Conservation (phyloP, 2,888 invertebrate species). For the Notodonta ziczac region DNA sequence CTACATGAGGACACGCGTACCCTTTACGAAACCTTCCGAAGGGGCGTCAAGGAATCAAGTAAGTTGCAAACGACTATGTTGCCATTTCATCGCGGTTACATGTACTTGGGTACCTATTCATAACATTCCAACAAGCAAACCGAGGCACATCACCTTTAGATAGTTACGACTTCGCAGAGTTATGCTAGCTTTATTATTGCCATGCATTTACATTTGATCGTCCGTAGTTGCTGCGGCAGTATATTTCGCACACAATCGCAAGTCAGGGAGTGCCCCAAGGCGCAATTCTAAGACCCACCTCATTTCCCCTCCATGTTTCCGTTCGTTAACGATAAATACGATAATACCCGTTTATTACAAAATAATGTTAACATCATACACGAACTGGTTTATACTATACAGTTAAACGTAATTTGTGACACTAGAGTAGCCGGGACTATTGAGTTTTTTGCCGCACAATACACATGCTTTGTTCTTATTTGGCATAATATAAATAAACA, state of each 20-base stretch:
- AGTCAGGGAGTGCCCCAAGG: slow-evolving; percentile 60
- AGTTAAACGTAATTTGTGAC: slow-evolving; percentile 70
- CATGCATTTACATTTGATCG: slow-evolving; percentile 35
- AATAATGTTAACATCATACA: slow-evolving; percentile 66
- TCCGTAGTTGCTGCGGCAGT: slow-evolving; percentile 38
- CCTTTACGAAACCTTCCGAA: slow-evolving; percentile 94
- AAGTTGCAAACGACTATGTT: slow-evolving; percentile 64
- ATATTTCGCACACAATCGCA: slow-evolving; percentile 49
- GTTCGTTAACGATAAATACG: slow-evolving; percentile 70
- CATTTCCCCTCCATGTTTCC: slow-evolving; percentile 67
- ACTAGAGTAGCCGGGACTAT: slow-evolving; percentile 56
- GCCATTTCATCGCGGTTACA: slow-evolving; percentile 8
- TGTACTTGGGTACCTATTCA: slow-evolving; percentile 9
- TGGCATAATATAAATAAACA: slow-evolving; percentile 46
- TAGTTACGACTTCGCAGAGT: slow-evolving; percentile 35
- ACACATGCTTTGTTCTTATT: slow-evolving; percentile 38
- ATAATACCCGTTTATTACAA: slow-evolving; percentile 72
- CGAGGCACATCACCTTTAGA: slow-evolving; percentile 29
- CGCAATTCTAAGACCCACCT: slow-evolving; percentile 56
- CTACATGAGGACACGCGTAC: slow-evolving; percentile 95
- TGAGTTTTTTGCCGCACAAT: slow-evolving; percentile 39
- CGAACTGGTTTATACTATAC: slow-evolving; percentile 66
- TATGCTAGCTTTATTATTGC: slow-evolving; percentile 34
- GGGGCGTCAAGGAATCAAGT: slow-evolving; percentile 97
- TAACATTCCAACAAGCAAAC: slow-evolving; percentile 21